Percentiles rank a stretch among this genome's conserved stretches.
These are phyloP conservation scores for Drosophila lini DNA, from an alignment of 1,140 invertebrate species.

Conservation along the genomic window DNA sequence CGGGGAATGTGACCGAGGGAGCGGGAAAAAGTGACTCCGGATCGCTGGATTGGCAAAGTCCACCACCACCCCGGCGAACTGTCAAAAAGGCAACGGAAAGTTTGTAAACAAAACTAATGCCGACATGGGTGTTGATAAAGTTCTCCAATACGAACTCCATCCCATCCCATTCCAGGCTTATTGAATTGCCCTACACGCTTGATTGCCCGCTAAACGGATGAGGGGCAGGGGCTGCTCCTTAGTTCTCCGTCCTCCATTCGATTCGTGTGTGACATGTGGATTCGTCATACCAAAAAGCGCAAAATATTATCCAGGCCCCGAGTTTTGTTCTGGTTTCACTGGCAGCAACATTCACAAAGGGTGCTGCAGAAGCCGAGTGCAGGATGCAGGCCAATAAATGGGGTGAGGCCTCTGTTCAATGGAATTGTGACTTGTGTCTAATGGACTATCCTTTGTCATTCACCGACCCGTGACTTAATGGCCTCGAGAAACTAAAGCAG, in stretches of 20 bases:
- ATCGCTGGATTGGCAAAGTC: conserved; percentile 7
- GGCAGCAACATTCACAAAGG: conserved; percentile 66
- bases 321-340: conserved; percentile 79
- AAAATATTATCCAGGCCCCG: conserved; percentile 76
- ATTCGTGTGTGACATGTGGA: conserved; percentile 73
- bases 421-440: conserved; percentile 71
- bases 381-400: conserved; percentile 30
- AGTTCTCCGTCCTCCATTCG: conserved; percentile 20
- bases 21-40: background rate
- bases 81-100: conserved; percentile 83
- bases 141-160: conserved; percentile 61
- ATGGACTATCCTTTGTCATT: conserved; percentile 70
- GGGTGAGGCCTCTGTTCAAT: conserved; percentile 36
- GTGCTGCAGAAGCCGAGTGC: conserved; percentile 18
- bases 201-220: conserved; percentile 84
- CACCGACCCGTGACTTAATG: conserved; percentile 57
- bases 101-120: conserved; percentile 84
- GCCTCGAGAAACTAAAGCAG: conserved; percentile 74
- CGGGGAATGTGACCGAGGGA: background rate
- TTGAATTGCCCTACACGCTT: conserved; percentile 84
- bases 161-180: conserved; percentile 43
- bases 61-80: conserved; percentile 47
- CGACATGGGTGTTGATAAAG: conserved; percentile 84
- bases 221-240: conserved; percentile 15
- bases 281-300: conserved; percentile 82